Base-by-base conservation (phyloP, 53 echinoderm and acorn worm species). In the Zoroaster sp. region DNA sequence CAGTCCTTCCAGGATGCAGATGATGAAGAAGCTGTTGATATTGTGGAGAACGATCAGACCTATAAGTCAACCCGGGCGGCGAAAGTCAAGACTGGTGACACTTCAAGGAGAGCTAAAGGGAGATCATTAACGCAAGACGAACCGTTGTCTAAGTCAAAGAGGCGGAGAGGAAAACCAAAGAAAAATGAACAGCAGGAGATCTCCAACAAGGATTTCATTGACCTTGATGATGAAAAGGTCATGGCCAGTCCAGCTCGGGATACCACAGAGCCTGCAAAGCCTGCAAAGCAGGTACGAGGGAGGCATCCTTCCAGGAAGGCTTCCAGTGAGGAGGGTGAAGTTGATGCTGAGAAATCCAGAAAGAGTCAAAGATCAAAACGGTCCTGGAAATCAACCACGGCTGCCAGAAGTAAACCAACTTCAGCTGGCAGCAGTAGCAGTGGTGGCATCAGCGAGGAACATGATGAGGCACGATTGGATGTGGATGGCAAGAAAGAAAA, bases 1-100 rank as follows among this genome's bases (percentile, higher is more conserved):
- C 68, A 68, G 45, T 70, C 85, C 1, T 71, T 85, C 49, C 69
- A 51, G 17, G 85, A 71, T 71, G 85, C 40, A 10, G 71, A 85
- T 14, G 85, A 85, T 32, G 85, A 70, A 35, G 85, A 37, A 20
- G 35, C 47, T 25, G 18, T 67, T 15, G 72, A 71, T 5, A 71
- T 70, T 14, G 72, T 70, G 32, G 45, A 85, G 18, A 34, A 85
- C 30, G 37, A 85, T 25, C 40, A 11, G 36, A 35, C 85, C 37
- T 71, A 71, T 70, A 69, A 37, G 21, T 35, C 49, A 15, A 70
- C 71, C 30, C 31, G 32, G 68, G 41, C 25, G 3, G 15, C 32
- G 5, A 66, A 59, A 38, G 38, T 15, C 11, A 79, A 69, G 32
- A 46, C 69, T 12, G 47, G 42, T 28, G 72, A 63, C 23, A 66